A percentile compares a stretch with the other conserved stretches of the same genome.
These are phyloP conservation scores for Platycnemis pennipes DNA, from an alignment of 2,888 invertebrate species.

Conservation along the genomic window DNA sequence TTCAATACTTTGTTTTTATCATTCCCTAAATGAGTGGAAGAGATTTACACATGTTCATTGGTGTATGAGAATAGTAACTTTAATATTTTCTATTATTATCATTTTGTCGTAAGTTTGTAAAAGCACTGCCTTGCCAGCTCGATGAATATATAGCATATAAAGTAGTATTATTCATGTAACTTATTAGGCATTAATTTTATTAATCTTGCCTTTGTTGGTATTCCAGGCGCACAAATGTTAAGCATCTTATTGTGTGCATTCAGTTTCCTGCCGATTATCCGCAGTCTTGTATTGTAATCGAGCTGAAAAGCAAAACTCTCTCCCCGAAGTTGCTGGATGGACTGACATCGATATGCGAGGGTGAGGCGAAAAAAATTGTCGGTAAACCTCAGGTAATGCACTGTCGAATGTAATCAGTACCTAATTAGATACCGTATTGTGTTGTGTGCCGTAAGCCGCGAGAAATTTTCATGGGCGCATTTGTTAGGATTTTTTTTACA, in stretches of 20 bases:
- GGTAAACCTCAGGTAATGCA: constrained; percentile 82
- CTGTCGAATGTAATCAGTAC: too few relatives aligned
- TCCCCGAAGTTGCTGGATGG: constrained; percentile 84
- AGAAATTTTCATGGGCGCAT: too few relatives aligned
- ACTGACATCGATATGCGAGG: constrained; percentile 83
- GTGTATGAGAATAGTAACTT: background rate
- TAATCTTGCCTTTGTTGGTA: background rate
- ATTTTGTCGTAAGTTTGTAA: background rate
- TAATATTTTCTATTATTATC: background rate
- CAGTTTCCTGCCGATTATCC: constrained; percentile 86
- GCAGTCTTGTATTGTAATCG: constrained; percentile 81
- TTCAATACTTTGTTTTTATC: background rate
- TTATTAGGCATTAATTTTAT: background rate
- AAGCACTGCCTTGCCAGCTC: background rate
- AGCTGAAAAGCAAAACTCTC: constrained; percentile 86
- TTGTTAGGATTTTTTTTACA: too few relatives aligned
- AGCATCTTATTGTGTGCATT: constrained; percentile 84
- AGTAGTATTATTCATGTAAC: background rate
- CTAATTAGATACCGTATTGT: too few relatives aligned
- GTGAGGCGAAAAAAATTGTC: constrained; percentile 81
- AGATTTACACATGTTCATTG: too few relatives aligned
- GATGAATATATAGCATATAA: background rate
- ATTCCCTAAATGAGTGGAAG: too few relatives aligned
- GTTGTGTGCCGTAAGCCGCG: too few relatives aligned
- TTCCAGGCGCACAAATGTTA: constrained; percentile 82